Evolutionary conservation across 2,797 vertebrate genomes (phyloP), one percentile per base, ranked within the genome.

Genomic region (Sebastes nivosus): DNA sequence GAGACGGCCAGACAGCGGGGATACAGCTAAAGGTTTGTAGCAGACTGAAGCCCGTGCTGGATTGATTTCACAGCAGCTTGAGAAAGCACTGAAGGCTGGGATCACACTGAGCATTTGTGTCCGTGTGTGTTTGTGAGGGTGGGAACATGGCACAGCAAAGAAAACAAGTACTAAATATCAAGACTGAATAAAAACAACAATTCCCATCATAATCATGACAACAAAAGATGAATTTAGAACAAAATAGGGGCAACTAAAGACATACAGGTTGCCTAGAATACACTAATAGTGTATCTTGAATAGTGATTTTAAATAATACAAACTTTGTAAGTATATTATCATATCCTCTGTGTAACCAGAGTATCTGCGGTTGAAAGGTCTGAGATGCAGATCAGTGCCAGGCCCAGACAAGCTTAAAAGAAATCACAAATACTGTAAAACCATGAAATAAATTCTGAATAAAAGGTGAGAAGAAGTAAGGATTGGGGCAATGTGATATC

Each of bases 31-130:
- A 72, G 79, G 75, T 82, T 80, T 66, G 67, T 64, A 70, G 78
- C 72, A 70, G 80, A 82, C 81, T 72, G 78, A 71, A 75, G 77
- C 13, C 42, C 71, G 34, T 76, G 80, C 57, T 72, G 78, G 75
- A 86, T 88, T 90, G 86, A 91, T 91, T 91, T 85, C 46, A 87
- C 80, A 84, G 87, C 68, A 83, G 81, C 87, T 82, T 24, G 38
- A 69, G 60, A 66, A 76, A 71, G 72, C 67, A 67, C 77, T 50
- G 58, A 85, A 69, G 77, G 80, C 79, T 67, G 30, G 55, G 54
- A 82, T 82, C 71, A 30, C 61, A 72, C 78, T 46, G 61, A 67
- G 78, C 29, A 4, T 61, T 29, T 79, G 29, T 70, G 55, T 67
- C 5, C 2, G 66, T 50, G 57, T 72, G 18, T 6, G 67, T 63